A percentile compares a stretch with the other conserved stretches of the same genome.
phyloP scores from a whole-genome alignment of 2,888 invertebrate species.

The Stenodera caucasica region DNA sequence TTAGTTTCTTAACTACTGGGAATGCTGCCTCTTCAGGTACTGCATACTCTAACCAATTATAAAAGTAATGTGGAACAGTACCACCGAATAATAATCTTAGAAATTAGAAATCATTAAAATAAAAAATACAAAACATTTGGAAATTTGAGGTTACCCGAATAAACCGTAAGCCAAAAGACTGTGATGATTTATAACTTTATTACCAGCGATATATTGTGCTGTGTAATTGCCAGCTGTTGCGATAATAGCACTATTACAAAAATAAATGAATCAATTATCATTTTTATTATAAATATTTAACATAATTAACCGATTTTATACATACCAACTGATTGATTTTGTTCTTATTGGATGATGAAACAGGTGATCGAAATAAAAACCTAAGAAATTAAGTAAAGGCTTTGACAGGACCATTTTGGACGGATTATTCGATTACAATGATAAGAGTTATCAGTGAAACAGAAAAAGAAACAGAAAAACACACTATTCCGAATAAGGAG shows the following conservation, averaged over 20 bases:
- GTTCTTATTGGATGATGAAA: slow-evolving; percentile 77
- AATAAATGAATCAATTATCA: slow-evolving; percentile 17
- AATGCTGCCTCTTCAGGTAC: slow-evolving; percentile 61
- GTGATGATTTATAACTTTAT: slow-evolving; percentile 64
- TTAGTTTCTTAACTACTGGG: slow-evolving; percentile 61
- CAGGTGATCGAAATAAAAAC: slow-evolving; percentile 73
- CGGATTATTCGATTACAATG: neutral
- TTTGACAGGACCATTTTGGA: slow-evolving; percentile 69
- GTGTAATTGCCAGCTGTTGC: slow-evolving; percentile 73
- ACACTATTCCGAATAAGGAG: neutral
- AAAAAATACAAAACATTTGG: slow-evolving; percentile 14
- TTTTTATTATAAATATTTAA: slow-evolving; percentile 9
- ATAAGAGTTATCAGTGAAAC: neutral
- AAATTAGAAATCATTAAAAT: slow-evolving; percentile 23
- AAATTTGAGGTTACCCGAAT: slow-evolving; percentile 65
- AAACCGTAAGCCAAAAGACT: slow-evolving; percentile 73
- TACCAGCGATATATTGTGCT: slow-evolving; percentile 72
- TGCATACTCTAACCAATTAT: slow-evolving; percentile 63
- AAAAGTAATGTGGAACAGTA: slow-evolving; percentile 77
- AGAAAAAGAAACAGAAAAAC: neutral
- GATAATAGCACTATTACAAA: slow-evolving; percentile 65
- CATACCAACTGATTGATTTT: slow-evolving; percentile 78
- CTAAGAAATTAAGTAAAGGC: slow-evolving; percentile 69
- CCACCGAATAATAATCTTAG: slow-evolving; percentile 77
- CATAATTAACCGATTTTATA: slow-evolving; percentile 15